Percentiles rank a stretch among this genome's conserved stretches.
Conservation (phyloP, 1,140 invertebrate genomes). For the Brachionus calyciflorus region DNA sequence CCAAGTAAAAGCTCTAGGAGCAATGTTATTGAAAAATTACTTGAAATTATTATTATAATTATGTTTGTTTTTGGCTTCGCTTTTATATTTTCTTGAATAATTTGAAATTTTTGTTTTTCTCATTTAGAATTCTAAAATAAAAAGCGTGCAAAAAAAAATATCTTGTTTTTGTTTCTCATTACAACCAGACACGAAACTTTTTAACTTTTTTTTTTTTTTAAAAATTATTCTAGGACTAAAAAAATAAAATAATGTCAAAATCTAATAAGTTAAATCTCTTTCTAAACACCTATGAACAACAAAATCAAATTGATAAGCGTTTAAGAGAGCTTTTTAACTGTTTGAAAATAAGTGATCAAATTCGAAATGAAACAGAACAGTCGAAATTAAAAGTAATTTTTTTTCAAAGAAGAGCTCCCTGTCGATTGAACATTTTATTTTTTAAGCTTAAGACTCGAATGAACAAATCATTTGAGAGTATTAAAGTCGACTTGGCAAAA, state of each 20-base stretch:
- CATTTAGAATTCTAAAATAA: background rate
- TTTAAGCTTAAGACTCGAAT: background rate
- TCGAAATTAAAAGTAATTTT: slow-evolving; percentile 25
- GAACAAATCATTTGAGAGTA: background rate
- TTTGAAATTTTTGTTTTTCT: slow-evolving; percentile 10
- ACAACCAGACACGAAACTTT: background rate
- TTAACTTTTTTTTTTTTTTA: slow-evolving; percentile 14
- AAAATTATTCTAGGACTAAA: slow-evolving; percentile 10
- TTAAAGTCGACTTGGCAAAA: background rate
- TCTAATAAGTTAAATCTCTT: background rate
- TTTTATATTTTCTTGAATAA: slow-evolving; percentile 7
- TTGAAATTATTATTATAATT: slow-evolving; percentile 42
- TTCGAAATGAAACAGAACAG: background rate
- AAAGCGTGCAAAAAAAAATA: background rate
- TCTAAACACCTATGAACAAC: slow-evolving; percentile 14
- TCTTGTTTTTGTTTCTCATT: background rate
- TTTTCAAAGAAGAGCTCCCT: too few species aligned
- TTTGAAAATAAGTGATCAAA: slow-evolving; percentile 12
- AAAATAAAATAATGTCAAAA: slow-evolving; percentile 2
- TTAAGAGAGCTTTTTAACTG: background rate
- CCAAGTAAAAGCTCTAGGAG: background rate
- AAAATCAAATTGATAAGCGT: slow-evolving; percentile 1
- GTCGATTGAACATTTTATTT: too few species aligned
- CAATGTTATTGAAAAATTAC: slow-evolving; percentile 1
- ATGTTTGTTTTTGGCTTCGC: background rate